phyloP scores from a whole-genome alignment of 2,113 vertebrate species.

The Seriola rivoliana region DNA sequence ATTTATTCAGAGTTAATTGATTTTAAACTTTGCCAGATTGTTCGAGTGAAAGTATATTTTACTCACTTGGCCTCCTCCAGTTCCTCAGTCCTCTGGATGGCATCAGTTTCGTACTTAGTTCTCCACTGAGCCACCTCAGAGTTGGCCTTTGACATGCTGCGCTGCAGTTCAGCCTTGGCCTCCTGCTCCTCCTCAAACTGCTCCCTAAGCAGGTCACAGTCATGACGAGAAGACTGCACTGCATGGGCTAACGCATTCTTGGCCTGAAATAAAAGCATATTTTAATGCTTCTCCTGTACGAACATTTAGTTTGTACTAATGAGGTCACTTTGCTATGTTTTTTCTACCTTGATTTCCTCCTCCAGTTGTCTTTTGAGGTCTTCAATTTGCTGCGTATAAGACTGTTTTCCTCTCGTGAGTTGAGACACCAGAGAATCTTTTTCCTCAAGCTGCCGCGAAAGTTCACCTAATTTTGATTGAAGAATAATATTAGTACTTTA shows the following conservation, averaged over 20 bases:
- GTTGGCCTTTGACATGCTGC: slow-evolving; percentile 88
- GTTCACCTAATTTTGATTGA: slow-evolving; percentile 4
- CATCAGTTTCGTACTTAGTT: slow-evolving; percentile 95
- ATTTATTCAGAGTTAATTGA: background rate
- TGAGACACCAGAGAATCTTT: slow-evolving; percentile 89
- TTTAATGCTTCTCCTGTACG: background rate
- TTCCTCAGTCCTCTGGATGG: slow-evolving; percentile 93
- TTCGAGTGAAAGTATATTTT: background rate
- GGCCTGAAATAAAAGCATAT: slow-evolving; percentile 66
- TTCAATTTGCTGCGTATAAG: slow-evolving; percentile 89
- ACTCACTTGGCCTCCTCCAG: slow-evolving; percentile 93
- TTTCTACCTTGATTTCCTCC: slow-evolving; percentile 82
- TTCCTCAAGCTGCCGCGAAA: slow-evolving; percentile 86
- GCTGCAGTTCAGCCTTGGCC: slow-evolving; percentile 87
- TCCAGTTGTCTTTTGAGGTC: slow-evolving; percentile 91
- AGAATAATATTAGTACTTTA: background rate
- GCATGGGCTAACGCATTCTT: slow-evolving; percentile 87
- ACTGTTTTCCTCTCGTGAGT: slow-evolving; percentile 88
- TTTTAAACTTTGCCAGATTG: background rate
- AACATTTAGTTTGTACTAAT: background rate
- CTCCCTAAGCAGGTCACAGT: slow-evolving; percentile 88
- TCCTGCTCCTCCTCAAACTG: slow-evolving; percentile 90
- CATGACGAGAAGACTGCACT: slow-evolving; percentile 85
- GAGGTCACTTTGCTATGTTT: background rate
- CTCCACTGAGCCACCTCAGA: slow-evolving; percentile 92